Base-by-base conservation (phyloP, 2,113 vertebrate genomes). In the Periophthalmodon schlosseri region DNA sequence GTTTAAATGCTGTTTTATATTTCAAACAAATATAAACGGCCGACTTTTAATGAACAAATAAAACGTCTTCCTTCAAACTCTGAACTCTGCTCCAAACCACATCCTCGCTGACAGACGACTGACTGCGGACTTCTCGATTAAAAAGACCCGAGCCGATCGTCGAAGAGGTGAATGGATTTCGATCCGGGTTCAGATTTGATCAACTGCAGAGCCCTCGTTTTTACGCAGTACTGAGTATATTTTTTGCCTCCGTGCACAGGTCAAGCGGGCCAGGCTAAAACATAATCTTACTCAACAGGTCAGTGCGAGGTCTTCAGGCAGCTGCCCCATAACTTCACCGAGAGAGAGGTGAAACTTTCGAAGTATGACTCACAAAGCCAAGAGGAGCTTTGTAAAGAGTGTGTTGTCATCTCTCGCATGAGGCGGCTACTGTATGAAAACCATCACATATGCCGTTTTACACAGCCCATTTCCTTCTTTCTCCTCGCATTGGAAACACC, bases 351-450 rank as follows among this genome's bases (percentile, higher is more conserved):
- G 39, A 80, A 85, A 78, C 80, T n/a, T 76, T 85, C 77, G 0
- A 54, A 82, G 74, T 81, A 86, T 86, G 77, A 83, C 58, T 82
- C 75, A 73, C 70, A 79, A 76, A 57, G 75, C 75, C 79, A 80
- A 56, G 64, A 72, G 68, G 74, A 76, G 74, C 81, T 80, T 84
- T 87, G 85, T 83, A 72, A 68, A 78, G 76, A 61, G 69, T 58
- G 57, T 66, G 54, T 66, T 85, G 82, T 86, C 82, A 82, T 85
- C 86, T 75, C 74, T 52, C 34, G 67, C 50, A 72, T 76, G 75
- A 79, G 28, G 75, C 7, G 47, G 46, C 73, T 81, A 81, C 74
- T 79, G 81, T 77, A 77, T 74, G 70, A 82, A 82, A 80, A 77
- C 68, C 72, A 78, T 49, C 68, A 72, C 72, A 44, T 52, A 21